These are phyloP conservation scores for Polypterus bichir DNA, from an alignment of 2,113 vertebrate genomes.

Conservation along the genomic window DNA sequence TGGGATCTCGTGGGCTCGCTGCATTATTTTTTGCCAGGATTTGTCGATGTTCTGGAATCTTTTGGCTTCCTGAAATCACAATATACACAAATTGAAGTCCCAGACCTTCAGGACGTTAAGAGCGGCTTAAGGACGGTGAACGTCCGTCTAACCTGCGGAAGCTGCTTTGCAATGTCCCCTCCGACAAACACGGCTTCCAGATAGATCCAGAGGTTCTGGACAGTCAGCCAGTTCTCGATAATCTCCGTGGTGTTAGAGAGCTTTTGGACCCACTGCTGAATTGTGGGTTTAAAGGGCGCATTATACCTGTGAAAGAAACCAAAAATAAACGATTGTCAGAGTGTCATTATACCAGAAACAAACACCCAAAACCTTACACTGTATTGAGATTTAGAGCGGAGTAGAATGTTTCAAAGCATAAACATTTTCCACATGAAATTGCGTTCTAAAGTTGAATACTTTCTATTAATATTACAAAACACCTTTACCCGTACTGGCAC, in stretches of 20 bases:
- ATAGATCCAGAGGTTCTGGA: slow-evolving; percentile 78
- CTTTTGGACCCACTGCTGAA: slow-evolving; percentile 70
- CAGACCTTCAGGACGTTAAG: too few species aligned
- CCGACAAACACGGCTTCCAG: slow-evolving; percentile 75
- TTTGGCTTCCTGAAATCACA: slow-evolving; percentile 53
- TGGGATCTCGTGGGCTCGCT: slow-evolving; percentile 56
- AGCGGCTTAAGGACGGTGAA: too few species aligned
- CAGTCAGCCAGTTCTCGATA: slow-evolving; percentile 66
- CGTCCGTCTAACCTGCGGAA: slow-evolving; percentile 50
- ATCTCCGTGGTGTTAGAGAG: slow-evolving; percentile 62
- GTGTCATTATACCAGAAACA: too few species aligned
- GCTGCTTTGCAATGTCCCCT: slow-evolving; percentile 72
- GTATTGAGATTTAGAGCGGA: too few species aligned
- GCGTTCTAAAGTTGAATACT: too few species aligned
- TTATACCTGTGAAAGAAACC: slow-evolving; percentile 48
- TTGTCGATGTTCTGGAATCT: slow-evolving; percentile 73
- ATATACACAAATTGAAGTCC: background rate
- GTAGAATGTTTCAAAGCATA: too few species aligned
- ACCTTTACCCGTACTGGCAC: too few species aligned
- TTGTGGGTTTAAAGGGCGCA: slow-evolving; percentile 50
- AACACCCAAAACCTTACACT: too few species aligned
- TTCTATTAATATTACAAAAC: too few species aligned
- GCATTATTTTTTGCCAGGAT: slow-evolving; percentile 71
- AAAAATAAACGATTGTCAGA: background rate
- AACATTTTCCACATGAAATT: too few species aligned